A percentile compares a stretch with the other conserved stretches of the same genome.
phyloP scores from a whole-genome alignment of 1,140 invertebrate genomes.

The Spodoptera litura region DNA sequence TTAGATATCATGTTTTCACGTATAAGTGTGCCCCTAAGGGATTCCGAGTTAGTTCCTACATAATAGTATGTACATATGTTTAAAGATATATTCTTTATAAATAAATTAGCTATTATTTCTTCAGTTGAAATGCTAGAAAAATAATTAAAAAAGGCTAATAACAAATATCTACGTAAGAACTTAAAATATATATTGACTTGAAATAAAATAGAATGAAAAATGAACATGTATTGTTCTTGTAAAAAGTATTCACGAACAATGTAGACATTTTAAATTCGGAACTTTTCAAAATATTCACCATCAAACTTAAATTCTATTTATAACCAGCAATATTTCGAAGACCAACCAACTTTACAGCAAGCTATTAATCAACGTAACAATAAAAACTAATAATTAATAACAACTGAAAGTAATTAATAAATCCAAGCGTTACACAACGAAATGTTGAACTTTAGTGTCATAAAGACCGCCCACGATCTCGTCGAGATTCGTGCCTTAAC shows the following conservation, averaged over 20 bases:
- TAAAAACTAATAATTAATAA: slow-evolving; percentile 7
- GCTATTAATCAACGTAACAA: slow-evolving; percentile 17
- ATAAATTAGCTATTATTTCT: too few species aligned
- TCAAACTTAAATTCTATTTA: not conserved
- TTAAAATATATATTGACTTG: too few species aligned
- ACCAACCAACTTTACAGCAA: not conserved
- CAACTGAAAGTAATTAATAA: slow-evolving; percentile 22
- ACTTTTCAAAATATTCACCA: too few species aligned
- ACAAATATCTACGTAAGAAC: too few species aligned
- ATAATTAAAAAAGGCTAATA: too few species aligned
- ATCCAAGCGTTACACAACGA: not conserved
- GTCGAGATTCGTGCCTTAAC: not conserved
- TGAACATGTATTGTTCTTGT: too few species aligned
- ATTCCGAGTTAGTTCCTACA: not conserved
- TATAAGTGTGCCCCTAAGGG: not conserved
- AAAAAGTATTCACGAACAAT: too few species aligned
- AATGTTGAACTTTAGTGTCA: not conserved
- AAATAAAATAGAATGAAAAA: too few species aligned
- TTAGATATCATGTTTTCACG: slow-evolving; percentile 2
- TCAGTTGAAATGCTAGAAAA: too few species aligned
- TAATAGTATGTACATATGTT: not conserved
- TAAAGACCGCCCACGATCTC: not conserved
- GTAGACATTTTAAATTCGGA: too few species aligned
- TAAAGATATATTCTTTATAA: too few species aligned
- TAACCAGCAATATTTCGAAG: not conserved